These are phyloP conservation scores for Himantopus leucocephalus DNA, from an alignment of 2,113 vertebrate species.

Conservation along the genomic window DNA sequence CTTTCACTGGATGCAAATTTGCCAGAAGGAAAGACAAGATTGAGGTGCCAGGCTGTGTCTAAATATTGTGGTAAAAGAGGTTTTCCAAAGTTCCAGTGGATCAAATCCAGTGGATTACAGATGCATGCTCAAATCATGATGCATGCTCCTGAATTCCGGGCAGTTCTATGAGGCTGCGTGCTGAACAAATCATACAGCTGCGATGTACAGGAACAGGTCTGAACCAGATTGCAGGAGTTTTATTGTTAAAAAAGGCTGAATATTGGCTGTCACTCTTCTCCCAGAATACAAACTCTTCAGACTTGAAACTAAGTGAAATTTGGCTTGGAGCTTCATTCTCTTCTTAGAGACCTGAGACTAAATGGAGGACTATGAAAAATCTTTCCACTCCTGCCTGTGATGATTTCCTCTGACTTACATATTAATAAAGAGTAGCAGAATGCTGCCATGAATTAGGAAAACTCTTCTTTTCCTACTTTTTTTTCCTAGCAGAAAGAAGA, in stretches of 20 bases:
- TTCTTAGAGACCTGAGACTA: background rate
- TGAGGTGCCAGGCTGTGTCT: background rate
- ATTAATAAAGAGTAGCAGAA: background rate
- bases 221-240: background rate
- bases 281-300: background rate
- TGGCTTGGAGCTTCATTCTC: background rate
- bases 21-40: background rate
- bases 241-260: conserved; percentile 1
- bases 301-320: background rate
- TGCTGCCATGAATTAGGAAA: background rate
- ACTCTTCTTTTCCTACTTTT: background rate
- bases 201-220: background rate
- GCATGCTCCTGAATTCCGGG: background rate
- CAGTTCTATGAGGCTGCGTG: background rate
- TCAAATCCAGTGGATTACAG: background rate
- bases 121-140: background rate
- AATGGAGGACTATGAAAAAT: background rate
- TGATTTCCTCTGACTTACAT: background rate
- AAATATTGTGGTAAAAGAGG: background rate
- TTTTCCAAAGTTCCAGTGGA: background rate
- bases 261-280: background rate
- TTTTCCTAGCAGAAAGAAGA: background rate
- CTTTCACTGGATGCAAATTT: background rate
- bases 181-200: background rate
- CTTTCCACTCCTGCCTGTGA: background rate